These are phyloP conservation scores for Balaeniceps rex DNA, from an alignment of 2,113 vertebrate species.

Conservation along the genomic window DNA sequence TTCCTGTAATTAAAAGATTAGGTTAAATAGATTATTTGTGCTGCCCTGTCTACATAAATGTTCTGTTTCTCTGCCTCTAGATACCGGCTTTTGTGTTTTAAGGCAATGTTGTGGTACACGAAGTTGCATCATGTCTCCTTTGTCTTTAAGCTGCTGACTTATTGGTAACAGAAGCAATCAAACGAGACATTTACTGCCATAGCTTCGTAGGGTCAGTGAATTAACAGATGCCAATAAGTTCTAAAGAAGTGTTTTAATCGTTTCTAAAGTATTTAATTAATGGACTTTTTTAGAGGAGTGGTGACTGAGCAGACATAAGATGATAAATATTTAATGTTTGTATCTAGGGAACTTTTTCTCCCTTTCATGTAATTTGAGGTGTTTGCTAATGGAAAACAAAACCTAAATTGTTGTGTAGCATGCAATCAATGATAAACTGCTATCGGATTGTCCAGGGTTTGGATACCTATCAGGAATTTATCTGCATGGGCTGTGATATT, in stretches of 20 bases:
- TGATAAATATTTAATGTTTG: constrained; percentile 53
- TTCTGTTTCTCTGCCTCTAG: constrained; percentile 31
- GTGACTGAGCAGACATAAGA: constrained; percentile 43
- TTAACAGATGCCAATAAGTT: constrained; percentile 64
- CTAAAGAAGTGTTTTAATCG: constrained; percentile 39
- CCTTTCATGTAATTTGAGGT: constrained; percentile 36
- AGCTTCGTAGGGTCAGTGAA: constrained; percentile 34
- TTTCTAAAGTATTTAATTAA: constrained; percentile 60
- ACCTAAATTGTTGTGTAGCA: not conserved
- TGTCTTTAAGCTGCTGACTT: constrained; percentile 50
- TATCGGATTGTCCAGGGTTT: not conserved
- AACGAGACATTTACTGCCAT: not conserved
- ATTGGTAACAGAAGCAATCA: constrained; percentile 37
- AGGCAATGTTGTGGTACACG: constrained; percentile 17
- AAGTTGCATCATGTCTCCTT: constrained; percentile 25
- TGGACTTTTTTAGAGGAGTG: constrained; percentile 1
- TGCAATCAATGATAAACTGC: not conserved
- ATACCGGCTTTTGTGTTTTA: constrained; percentile 42
- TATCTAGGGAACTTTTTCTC: constrained; percentile 28
- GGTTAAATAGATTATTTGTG: constrained; percentile 56
- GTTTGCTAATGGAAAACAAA: constrained; percentile 49
- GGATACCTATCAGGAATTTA: not conserved
- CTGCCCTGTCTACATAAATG: constrained; percentile 41
- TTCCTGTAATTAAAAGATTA: constrained; percentile 63
- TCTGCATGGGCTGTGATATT: not conserved